phyloP scores from a whole-genome alignment of 2,113 vertebrate species.

The Anarhynchus alexandrinus region DNA sequence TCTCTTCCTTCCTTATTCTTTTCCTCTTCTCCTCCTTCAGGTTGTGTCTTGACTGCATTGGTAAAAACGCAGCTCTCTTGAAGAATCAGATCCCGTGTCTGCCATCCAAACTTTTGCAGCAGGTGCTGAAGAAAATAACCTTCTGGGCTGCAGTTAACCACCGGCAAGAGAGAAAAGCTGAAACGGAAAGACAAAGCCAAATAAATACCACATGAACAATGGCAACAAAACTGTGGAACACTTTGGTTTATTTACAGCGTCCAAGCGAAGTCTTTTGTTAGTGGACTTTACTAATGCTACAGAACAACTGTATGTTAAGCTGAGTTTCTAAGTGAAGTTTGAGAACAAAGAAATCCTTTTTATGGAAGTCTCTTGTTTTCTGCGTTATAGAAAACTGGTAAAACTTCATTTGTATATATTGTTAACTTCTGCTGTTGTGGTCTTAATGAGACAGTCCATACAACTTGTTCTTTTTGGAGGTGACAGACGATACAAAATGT shows the following conservation, averaged over 20 bases:
- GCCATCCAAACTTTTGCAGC: slow-evolving; percentile 80
- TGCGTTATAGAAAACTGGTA: neutral
- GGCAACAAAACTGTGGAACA: neutral
- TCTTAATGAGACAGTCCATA: neutral
- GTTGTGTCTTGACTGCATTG: slow-evolving; percentile 88
- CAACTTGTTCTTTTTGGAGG: slow-evolving; percentile 16
- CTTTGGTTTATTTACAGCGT: neutral
- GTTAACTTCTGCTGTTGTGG: slow-evolving; percentile 8
- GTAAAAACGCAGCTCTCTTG: slow-evolving; percentile 76
- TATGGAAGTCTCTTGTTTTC: neutral
- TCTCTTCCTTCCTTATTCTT: neutral
- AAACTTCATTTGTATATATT: neutral
- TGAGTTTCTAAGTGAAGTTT: slow-evolving; percentile 33
- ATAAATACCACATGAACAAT: slow-evolving; percentile 5
- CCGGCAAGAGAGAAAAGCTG: slow-evolving; percentile 70
- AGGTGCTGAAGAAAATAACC: slow-evolving; percentile 82
- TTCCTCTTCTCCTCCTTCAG: slow-evolving; percentile 33
- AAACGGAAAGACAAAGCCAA: slow-evolving; percentile 53
- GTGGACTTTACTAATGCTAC: neutral
- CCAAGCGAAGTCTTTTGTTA: neutral
- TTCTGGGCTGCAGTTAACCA: slow-evolving; percentile 83
- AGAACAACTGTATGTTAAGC: neutral
- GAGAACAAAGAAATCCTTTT: slow-evolving; percentile 16
- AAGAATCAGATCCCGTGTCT: slow-evolving; percentile 79
- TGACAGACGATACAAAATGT: neutral